Evolutionary conservation across 2,888 invertebrate genomes (phyloP), one percentile per base, ranked within the genome.

Genomic region (Serripes groenlandicus): DNA sequence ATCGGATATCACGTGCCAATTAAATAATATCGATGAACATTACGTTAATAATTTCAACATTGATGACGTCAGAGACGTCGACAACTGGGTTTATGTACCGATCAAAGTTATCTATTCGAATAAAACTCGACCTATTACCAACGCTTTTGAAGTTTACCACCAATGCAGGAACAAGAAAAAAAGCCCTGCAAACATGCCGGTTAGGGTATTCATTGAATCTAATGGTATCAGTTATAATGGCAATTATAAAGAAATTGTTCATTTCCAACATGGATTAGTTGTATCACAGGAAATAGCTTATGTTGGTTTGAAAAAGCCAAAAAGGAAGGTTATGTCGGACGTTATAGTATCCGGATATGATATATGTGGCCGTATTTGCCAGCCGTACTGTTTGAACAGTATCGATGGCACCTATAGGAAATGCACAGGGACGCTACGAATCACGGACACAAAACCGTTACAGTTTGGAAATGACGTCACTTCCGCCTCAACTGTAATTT

Each of bases 211-310:
- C 56, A 78, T 92, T n/a, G 88, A 89, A 68, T 90, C 92, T 18
- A 86, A 87, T 68, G 92, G 92, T 1, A 75, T 92, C 1, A 91
- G 89, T 78, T 92, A 92, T 64, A 83, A 89, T 15, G 92, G 92
- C 15, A 79, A 79, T 32, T 92, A 89, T 77, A 89, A 90, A 60
- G 90, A 91, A 35, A 89, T 90, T 11, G 85, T 90, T 15, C 80
- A 72, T 52, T 72, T 84, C 28, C 37, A 60, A 58, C 74, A 49
- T 62, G 74, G 72, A 28, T 79, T 90, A 54, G 83, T 87, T 3
- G 86, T 89, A 1, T 83, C 90, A 3, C 81, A 90, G 15, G 80
- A 89, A 5, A 81, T 88, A 52, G 84, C 87, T 30, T 91, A 87
- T 78, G 70, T 92, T 5, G 92, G 89, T 1, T 85, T 91, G 0